Base-by-base conservation (phyloP, 2,888 invertebrate species). In the Neocrepidodera transversa region DNA sequence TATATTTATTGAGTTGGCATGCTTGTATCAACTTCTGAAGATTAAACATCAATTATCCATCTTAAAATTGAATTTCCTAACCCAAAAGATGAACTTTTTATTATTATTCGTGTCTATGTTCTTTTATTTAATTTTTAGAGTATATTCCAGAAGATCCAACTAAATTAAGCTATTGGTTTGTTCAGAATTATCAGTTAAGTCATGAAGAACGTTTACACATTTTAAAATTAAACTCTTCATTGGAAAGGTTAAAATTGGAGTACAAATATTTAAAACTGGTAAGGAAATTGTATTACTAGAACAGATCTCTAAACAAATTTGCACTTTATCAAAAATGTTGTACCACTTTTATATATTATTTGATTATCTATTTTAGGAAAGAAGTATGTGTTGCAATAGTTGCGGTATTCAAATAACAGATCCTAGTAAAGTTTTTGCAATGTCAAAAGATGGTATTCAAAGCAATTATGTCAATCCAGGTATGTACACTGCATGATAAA, bases 401-500 rank as follows among this genome's bases (percentile, higher is more conserved):
- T 84, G 83, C 68, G 79, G 81, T 43, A 85, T 84, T 60, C 78
- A 82, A 56, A 83, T 91, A 47, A 87, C 86, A 1, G 82, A 84
- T 64, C 88, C 88, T 64, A 82, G 82, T 4, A 86, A 91, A 69
- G 84, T 92, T 51, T 90, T 93, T 79, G 87, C 90, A 42, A 91
- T 94, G 90, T 89, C 90, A 7, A 85, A 86, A 67, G 89, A 90
- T 73, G 93, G 93, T 0, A 87, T 91, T 0, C 88, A 89, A 76
- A 88, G 87, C 43, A 89, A 91, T 45, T 94, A 90, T 74, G 91
- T 92, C 35, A 93, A 94, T 80, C 87, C 90, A 32, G 84, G 86
- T 78, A 69, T 72, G 69, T n/a, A n/a, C n/a, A n/a, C n/a, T n/a
- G n/a, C n/a, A n/a, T n/a, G n/a, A n/a, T n/a, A n/a, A n/a, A n/a